These are phyloP conservation scores for Porites evermanni DNA, from an alignment of 92 coral and sea anemone species.

Conservation along the genomic window DNA sequence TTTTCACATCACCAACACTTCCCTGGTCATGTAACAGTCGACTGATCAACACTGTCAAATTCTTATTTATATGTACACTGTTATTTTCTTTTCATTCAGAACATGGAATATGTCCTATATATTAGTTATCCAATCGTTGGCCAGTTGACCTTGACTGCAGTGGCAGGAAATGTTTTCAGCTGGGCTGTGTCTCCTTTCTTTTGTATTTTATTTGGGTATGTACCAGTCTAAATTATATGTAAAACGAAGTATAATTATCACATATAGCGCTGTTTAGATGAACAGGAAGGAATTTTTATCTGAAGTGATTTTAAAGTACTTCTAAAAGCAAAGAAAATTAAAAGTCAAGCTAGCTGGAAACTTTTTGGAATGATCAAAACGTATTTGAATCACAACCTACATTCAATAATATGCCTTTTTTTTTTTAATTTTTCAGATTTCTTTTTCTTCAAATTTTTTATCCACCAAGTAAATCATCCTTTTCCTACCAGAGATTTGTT, in stretches of 20 bases:
- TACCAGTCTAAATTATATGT: background rate
- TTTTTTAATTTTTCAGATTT: constrained; percentile 45
- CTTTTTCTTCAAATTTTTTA: constrained; percentile 78
- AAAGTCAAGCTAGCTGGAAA: too few relatives aligned
- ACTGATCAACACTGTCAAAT: too few relatives aligned
- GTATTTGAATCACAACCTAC: too few relatives aligned
- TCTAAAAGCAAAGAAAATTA: too few relatives aligned
- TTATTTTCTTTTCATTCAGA: constrained; percentile 43
- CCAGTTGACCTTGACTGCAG: constrained; percentile 83
- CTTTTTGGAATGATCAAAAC: too few relatives aligned
- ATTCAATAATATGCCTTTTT: background rate
- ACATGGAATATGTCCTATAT: constrained; percentile 82
- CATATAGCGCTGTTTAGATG: too few relatives aligned
- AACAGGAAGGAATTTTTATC: too few relatives aligned
- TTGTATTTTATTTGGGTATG: constrained; percentile 88
- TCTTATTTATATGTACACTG: background rate
- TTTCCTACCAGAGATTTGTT: constrained; percentile 54
- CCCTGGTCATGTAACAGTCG: too few relatives aligned
- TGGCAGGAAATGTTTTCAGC: constrained; percentile 74
- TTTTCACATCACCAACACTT: background rate
- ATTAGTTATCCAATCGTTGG: constrained; percentile 87
- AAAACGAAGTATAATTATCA: too few relatives aligned
- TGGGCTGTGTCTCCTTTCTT: constrained; percentile 83
- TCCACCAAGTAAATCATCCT: constrained; percentile 79
- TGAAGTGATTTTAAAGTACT: too few relatives aligned